phyloP scores from a whole-genome alignment of 2,113 vertebrate genomes.

The Trinectes maculatus region DNA sequence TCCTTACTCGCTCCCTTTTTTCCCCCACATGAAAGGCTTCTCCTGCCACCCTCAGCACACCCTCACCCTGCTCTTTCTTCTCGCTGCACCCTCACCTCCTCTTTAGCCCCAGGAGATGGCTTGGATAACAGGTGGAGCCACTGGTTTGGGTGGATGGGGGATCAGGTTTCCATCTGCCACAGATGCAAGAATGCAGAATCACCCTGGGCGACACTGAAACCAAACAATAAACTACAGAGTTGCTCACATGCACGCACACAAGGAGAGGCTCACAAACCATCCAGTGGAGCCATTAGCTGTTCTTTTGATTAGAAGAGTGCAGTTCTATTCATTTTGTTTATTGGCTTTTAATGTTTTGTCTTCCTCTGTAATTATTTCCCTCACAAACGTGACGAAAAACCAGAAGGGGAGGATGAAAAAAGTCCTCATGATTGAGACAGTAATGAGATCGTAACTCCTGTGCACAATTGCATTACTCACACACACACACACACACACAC shows the following conservation, averaged over 20 bases:
- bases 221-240: constrained; percentile 48
- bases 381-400: constrained; percentile 7
- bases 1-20: constrained; percentile 29
- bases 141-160: constrained; percentile 45
- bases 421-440: neutral
- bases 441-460: constrained; percentile 3
- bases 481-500: neutral
- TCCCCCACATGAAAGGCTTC: constrained; percentile 77
- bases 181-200: constrained; percentile 63
- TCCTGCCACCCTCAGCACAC: constrained; percentile 52
- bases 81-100: constrained; percentile 40
- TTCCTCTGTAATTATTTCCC: constrained; percentile 21
- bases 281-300: constrained; percentile 8
- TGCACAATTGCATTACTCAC: neutral
- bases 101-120: constrained; percentile 63
- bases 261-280: constrained; percentile 1
- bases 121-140: constrained; percentile 73
- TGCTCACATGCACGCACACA: neutral
- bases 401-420: constrained; percentile 1
- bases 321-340: constrained; percentile 28
- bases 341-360: constrained; percentile 31
- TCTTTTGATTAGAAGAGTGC: constrained; percentile 25
- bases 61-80: constrained; percentile 61
- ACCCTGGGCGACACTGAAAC: constrained; percentile 47
- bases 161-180: constrained; percentile 68